Evolutionary conservation across 2,113 vertebrate genomes (phyloP), one percentile per base, ranked within the genome.

Genomic region (Indicator maculatus): DNA sequence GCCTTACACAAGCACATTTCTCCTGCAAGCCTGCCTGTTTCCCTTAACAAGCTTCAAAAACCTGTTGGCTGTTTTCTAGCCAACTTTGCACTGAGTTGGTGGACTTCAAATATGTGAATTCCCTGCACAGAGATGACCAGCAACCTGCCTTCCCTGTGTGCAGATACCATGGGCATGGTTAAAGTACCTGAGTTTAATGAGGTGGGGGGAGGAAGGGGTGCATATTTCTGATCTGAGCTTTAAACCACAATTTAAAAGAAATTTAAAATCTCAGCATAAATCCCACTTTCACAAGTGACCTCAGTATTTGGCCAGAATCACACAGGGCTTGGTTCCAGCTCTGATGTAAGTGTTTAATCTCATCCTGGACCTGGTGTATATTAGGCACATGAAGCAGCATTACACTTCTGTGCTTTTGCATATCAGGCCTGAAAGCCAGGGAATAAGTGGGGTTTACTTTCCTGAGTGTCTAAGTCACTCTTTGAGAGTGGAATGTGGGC

Each of bases 361-460:
- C 4, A 0, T 67, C 39, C 63, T 16, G 19, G 61, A 47, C 1
- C 0, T 11, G 26, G 13, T 50, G 44, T 41, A 2, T 8, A 2
- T 36, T 9, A 58, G 64, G 52, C 64, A 65, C 8, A 1, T 11
- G 70, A 45, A 63, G 65, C 1, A 64, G 61, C 47, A 24, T 23
- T 45, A 38, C 61, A 14, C n/a, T 12, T 9, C 8, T 24, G 5
- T 59, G 11, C 1, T 39, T 73, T 77, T 71, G 66, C 58, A 6
- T 24, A 61, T 2, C 6, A 2, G 66, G 47, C 44, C 75, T 86
- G 59, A 60, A 67, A 87, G 78, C 58, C 12, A 2, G 2, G 16
- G 21, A 3, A 36, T 44, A 21, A 44, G 53, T 13, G 15, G 0
- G 15, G 13, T 16, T 90, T 64, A 8, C 2, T 7, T 56, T 71